phyloP scores from a whole-genome alignment of 2,797 vertebrate species.

The Antennarius maculatus region DNA sequence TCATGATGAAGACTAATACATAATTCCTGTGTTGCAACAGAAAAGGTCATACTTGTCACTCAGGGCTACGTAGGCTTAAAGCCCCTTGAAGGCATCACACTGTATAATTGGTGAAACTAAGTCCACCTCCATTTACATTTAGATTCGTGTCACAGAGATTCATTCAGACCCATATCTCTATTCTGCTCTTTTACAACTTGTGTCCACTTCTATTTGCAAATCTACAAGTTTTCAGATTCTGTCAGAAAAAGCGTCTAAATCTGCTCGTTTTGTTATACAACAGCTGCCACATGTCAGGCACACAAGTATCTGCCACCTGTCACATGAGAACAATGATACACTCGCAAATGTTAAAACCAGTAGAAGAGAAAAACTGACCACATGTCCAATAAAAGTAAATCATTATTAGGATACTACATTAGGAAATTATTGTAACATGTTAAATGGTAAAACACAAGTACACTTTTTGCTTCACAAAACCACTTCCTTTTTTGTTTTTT shows the following conservation, averaged over 20 bases:
- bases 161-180: conserved; percentile 24
- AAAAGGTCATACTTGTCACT: conserved; percentile 69
- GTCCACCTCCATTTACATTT: conserved; percentile 66
- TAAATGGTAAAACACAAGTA: neutral
- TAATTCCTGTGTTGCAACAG: conserved; percentile 72
- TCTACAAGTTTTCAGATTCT: conserved; percentile 16
- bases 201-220: conserved; percentile 14
- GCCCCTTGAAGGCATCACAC: conserved; percentile 53
- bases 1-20: conserved; percentile 74
- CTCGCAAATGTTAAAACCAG: conserved; percentile 30
- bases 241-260: conserved; percentile 21
- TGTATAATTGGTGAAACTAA: conserved; percentile 72
- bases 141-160: conserved; percentile 47
- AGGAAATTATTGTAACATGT: neutral
- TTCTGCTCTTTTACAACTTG: conserved; percentile 18
- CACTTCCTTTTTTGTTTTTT: neutral
- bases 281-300: conserved; percentile 39
- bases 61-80: conserved; percentile 55
- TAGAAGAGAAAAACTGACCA: conserved; percentile 9
- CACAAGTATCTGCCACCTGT: conserved; percentile 34
- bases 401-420: neutral
- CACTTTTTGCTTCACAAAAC: neutral
- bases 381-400: neutral
- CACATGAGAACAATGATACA: conserved; percentile 39
- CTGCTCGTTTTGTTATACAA: conserved; percentile 35